Percentiles rank a stretch among this genome's conserved stretches.
Evolutionary conservation across 2,113 vertebrate genomes (phyloP).

Genomic region (Xiphophorus hellerii): DNA sequence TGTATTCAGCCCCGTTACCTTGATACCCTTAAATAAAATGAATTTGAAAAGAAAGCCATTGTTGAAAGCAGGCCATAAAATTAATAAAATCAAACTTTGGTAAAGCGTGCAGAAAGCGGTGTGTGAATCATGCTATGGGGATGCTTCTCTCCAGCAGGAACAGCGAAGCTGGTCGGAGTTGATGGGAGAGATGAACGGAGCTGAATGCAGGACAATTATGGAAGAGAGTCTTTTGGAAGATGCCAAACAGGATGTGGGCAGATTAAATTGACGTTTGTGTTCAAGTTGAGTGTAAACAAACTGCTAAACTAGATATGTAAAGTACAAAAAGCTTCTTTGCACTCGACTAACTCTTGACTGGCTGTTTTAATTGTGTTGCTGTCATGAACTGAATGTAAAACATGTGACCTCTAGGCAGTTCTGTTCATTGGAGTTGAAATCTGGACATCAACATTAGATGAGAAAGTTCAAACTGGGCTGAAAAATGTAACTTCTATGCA

Average conservation of each 20-base stretch:
- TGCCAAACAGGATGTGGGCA: not conserved
- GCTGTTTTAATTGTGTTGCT: not conserved
- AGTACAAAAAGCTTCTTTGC: not conserved
- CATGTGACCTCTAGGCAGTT: conserved; percentile 37
- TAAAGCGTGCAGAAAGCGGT: not conserved
- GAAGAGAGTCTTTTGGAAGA: not conserved
- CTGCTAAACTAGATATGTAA: not conserved
- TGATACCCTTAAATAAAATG: no score
- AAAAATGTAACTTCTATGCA: not conserved
- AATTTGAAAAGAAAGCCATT: no score
- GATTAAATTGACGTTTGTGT: not conserved
- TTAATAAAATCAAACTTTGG: no score
- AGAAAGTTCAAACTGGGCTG: not conserved
- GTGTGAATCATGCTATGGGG: no score
- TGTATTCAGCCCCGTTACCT: no score
- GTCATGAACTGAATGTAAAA: not conserved
- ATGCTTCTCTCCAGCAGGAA: not conserved
- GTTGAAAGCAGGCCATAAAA: no score
- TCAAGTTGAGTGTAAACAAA: not conserved
- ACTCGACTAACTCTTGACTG: not conserved
- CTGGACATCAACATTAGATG: not conserved
- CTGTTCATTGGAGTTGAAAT: conserved; percentile 12
- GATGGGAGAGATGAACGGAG: not conserved
- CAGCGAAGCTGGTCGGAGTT: not conserved
- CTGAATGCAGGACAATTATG: not conserved